These are phyloP conservation scores for Brachypalpus laphriformis DNA, from an alignment of 2,888 invertebrate genomes.

Conservation along the genomic window DNA sequence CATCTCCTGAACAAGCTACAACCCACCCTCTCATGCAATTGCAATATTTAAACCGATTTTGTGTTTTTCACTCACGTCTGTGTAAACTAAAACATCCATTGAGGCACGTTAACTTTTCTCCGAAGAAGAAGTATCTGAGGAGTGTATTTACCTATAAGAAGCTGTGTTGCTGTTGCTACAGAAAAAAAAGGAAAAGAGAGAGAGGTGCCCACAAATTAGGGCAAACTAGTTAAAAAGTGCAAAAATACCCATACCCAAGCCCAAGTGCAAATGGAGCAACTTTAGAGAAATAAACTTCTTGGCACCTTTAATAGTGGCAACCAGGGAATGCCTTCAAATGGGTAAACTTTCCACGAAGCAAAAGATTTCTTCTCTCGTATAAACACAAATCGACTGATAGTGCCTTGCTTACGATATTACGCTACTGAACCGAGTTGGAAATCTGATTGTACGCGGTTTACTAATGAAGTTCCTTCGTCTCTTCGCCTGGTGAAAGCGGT, in stretches of 20 bases:
- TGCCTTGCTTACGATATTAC: slow-evolving; percentile 14
- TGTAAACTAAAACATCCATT: slow-evolving; percentile 41
- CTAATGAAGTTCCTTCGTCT: slow-evolving; percentile 43
- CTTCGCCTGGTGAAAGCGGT: not conserved
- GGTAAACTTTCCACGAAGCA: slow-evolving; percentile 37
- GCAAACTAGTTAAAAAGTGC: slow-evolving; percentile 69
- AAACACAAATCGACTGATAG: slow-evolving; percentile 48
- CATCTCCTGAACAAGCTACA: too few species aligned
- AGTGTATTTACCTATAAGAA: slow-evolving; percentile 24
- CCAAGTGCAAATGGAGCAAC: slow-evolving; percentile 54
- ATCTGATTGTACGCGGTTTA: slow-evolving; percentile 53
- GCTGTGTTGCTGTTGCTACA: too few species aligned
- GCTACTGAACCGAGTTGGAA: slow-evolving; percentile 7
- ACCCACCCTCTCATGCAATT: slow-evolving; percentile 16
- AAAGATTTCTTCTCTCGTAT: not conserved
- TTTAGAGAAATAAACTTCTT: slow-evolving; percentile 47
- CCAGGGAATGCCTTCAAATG: slow-evolving; percentile 47
- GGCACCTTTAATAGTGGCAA: slow-evolving; percentile 60
- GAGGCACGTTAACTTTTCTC: slow-evolving; percentile 33
- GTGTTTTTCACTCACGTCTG: slow-evolving; percentile 42
- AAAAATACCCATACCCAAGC: slow-evolving; percentile 53
- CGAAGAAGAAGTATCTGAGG: not conserved
- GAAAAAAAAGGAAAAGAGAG: not conserved
- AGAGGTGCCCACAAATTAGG: slow-evolving; percentile 40
- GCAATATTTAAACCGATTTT: slow-evolving; percentile 48